Conservation (phyloP, 1,140 invertebrate genomes). For the Chlorops oryzae region DNA sequence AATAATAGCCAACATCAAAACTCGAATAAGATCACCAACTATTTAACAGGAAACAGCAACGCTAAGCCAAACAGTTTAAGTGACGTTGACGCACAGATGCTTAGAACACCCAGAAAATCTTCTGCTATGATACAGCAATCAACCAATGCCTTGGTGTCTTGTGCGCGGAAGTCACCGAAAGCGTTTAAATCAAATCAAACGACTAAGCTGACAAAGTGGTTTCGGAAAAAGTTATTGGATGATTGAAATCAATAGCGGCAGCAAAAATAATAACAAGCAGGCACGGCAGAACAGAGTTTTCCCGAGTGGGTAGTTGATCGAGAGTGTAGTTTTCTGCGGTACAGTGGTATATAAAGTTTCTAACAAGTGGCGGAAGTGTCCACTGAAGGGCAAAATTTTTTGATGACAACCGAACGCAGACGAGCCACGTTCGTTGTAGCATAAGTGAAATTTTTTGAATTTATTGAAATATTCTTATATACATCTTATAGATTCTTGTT, state of each 20-base stretch:
- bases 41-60: slow-evolving; percentile 28
- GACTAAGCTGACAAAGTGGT: slow-evolving; percentile 42
- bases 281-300: slow-evolving; percentile 12
- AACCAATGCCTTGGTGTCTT: slow-evolving; percentile 2
- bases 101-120: slow-evolving; percentile 1
- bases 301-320: slow-evolving; percentile 22
- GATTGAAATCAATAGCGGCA: neutral
- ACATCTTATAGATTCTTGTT: too few species aligned
- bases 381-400: too few species aligned
- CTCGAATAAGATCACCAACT: slow-evolving; percentile 45
- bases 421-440: too few species aligned
- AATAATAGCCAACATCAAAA: slow-evolving; percentile 21
- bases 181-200: slow-evolving; percentile 26
- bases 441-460: too few species aligned
- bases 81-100: neutral
- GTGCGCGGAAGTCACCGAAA: slow-evolving; percentile 31
- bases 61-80: slow-evolving; percentile 3
- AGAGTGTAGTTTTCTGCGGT: too few species aligned
- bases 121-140: neutral
- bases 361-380: too few species aligned
- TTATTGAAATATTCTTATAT: too few species aligned
- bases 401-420: too few species aligned
- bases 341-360: too few species aligned
- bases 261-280: neutral
- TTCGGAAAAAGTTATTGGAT: slow-evolving; percentile 25